Base-by-base conservation (phyloP, 2,797 vertebrate genomes). In the Pangasius djambal region DNA sequence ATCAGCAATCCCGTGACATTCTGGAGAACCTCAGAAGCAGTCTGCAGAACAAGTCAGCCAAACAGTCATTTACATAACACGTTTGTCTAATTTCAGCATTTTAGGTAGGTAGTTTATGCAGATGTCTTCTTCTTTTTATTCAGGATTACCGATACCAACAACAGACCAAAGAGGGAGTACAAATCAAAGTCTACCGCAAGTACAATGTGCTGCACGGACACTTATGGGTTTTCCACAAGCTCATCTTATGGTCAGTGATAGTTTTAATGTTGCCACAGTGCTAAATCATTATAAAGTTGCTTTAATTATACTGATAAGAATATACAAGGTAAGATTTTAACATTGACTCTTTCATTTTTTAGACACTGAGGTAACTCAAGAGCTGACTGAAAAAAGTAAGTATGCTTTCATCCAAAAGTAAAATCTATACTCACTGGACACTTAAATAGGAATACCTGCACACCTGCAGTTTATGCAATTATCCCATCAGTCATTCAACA, bases 21-120 rank as follows among this genome's bases (percentile, higher is more conserved):
- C 93, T 99, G 90, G 96, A 97, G 89, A 95, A 97, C 74, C 96
- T 98, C 84, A 97, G 97, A 88, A 93, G 92, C 89, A 96, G 94
- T 93, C 94, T 98, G 85, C 96, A 97, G 91, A 94, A 94, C 74
- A 96, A 97, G 98, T 98, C 89, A 95, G 94, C 84, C 20, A 0
- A 69, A 59, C n/a, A 8, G 3, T 12, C 12, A 18, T 78, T 83
- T 15, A 34, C 70, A 69, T 55, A 28, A 48, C 40, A 40, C 16
- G 4, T 37, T 44, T 74, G n/a, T 86, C 40, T 81, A 25, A 78
- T 50, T 67, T 48, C 6, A 72, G 20, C 59, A n/a, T 59, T 61
- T 16, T 37, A 48, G 86, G 34, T 77, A 9, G 37, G 40, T 25
- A 7, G 6, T 55, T 88, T 28, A 67, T 75, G 31, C 75, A 59